Evolutionary conservation across 2,797 vertebrate species (phyloP).

Genomic region (Falco rusticolus): DNA sequence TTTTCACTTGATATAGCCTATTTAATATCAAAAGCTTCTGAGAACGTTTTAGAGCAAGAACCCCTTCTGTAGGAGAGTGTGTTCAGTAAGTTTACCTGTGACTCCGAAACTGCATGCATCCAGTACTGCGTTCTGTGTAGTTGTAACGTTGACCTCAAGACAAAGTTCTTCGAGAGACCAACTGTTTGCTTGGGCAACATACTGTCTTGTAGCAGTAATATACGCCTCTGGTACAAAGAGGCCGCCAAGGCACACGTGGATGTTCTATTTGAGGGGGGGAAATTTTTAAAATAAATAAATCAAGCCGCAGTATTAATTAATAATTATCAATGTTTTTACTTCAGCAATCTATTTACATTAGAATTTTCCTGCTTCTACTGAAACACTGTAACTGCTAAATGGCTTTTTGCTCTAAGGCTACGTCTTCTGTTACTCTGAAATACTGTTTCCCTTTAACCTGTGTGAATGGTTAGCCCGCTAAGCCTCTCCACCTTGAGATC

Average conservation of each 20-base stretch:
- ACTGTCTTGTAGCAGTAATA: conserved; percentile 96
- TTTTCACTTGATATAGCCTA: background rate
- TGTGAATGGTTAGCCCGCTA: background rate
- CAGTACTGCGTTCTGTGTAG: conserved; percentile 85
- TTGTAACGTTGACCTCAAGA: conserved; percentile 94
- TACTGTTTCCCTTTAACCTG: background rate
- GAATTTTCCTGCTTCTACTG: background rate
- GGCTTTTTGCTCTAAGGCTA: background rate
- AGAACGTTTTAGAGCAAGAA: background rate
- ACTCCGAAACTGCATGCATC: conserved; percentile 98
- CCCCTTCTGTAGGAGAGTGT: background rate
- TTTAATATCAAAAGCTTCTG: background rate
- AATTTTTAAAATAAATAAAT: background rate
- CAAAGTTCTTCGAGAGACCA: conserved; percentile 98
- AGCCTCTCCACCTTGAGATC: accelerated
- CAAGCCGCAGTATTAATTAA: background rate
- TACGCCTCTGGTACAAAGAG: conserved; percentile 98
- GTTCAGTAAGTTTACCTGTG: conserved; percentile 82
- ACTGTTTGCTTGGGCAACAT: conserved; percentile 97
- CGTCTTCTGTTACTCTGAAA: background rate
- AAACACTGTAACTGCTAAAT: background rate
- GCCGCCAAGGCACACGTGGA: conserved; percentile 94
- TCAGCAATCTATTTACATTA: background rate
- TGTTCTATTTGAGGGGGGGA: conserved; percentile 80
- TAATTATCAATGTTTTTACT: background rate